Evolutionary conservation across 1,140 invertebrate genomes (phyloP).

Genomic region (Drosophila micromelanica): DNA sequence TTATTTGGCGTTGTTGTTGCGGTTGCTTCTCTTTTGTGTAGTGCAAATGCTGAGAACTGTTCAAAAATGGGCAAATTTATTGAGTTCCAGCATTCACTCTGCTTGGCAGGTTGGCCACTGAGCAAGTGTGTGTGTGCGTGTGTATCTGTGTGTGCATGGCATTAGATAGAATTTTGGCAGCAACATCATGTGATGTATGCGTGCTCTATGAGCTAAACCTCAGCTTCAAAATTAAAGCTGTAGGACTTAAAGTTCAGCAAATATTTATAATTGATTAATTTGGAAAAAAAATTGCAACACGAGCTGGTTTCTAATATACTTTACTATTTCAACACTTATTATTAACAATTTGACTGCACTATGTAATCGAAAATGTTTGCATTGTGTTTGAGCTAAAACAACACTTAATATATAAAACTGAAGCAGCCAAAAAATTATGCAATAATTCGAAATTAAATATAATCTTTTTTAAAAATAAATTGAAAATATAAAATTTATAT

Average conservation of each 20-base stretch:
- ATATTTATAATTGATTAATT: background rate
- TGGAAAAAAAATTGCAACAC: background rate
- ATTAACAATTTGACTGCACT: no score
- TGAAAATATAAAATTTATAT: no score
- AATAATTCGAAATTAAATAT: no score
- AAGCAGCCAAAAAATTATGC: no score
- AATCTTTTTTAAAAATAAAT: no score
- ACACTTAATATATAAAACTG: no score
- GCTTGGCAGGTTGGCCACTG: background rate
- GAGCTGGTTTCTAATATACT: no score
- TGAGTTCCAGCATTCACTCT: conserved; percentile 28
- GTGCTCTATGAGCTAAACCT: conserved; percentile 31
- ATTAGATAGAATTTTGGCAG: conserved; percentile 31
- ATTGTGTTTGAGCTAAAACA: no score
- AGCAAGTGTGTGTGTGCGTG: background rate
- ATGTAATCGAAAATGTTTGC: no score
- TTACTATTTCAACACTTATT: no score
- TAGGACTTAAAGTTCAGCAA: background rate
- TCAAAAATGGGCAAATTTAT: conserved; percentile 40
- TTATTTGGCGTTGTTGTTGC: conserved; percentile 44
- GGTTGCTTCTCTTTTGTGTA: conserved; percentile 46
- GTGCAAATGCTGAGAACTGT: conserved; percentile 68
- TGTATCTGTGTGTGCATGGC: conserved; percentile 16
- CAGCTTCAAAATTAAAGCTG: conserved; percentile 10
- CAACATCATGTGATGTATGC: conserved; percentile 70